phyloP scores from a whole-genome alignment of 2,888 invertebrate genomes.

The Seira sanloemensis region DNA sequence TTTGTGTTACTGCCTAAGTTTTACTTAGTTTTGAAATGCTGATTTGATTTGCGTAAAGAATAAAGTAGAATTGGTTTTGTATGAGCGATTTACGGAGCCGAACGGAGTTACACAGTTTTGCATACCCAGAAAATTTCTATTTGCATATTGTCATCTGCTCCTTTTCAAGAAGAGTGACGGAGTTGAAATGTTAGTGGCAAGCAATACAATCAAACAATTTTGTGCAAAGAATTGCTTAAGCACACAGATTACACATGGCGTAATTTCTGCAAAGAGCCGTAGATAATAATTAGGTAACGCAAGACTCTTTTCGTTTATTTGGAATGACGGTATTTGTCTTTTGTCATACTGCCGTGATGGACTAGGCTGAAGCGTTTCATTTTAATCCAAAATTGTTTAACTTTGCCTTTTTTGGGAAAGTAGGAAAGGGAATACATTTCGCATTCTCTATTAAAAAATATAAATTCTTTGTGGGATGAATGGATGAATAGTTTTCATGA shows the following conservation, averaged over 20 bases:
- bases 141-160: not conserved
- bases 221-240: not conserved
- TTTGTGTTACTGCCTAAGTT: not conserved
- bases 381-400: slow-evolving; percentile 25
- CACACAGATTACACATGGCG: not conserved
- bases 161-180: not conserved
- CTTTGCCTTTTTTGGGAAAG: slow-evolving; percentile 32
- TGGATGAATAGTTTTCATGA: too few relatives aligned
- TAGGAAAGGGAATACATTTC: not conserved
- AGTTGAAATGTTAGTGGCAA: not conserved
- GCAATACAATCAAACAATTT: not conserved
- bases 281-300: not conserved
- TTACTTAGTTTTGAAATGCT: slow-evolving; percentile 1
- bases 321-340: not conserved
- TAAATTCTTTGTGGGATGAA: slow-evolving; percentile 2
- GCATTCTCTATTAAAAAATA: not conserved
- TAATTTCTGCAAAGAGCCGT: not conserved
- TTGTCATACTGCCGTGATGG: not conserved
- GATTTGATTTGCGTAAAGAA: not conserved
- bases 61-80: not conserved
- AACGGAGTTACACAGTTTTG: not conserved
- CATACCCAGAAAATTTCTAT: not conserved
- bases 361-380: not conserved
- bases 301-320: not conserved
- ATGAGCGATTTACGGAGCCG: not conserved